These are phyloP conservation scores for Isoperla grammatica DNA, from an alignment of 2,888 invertebrate species.

Conservation along the genomic window DNA sequence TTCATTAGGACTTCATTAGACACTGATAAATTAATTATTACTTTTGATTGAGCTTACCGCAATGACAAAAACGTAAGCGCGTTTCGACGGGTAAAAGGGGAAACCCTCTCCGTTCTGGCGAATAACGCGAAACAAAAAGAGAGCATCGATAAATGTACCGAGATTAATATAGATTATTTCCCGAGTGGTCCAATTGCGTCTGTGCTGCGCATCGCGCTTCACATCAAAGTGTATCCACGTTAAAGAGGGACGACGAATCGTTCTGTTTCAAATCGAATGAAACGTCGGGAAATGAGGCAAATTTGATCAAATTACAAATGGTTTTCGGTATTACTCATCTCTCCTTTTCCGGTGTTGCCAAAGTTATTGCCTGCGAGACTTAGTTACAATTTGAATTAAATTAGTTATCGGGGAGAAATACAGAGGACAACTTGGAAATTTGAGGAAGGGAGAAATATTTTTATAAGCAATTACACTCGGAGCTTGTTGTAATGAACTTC, in stretches of 20 bases:
- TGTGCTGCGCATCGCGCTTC: slow-evolving; percentile 6
- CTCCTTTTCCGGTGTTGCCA: neutral
- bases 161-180: slow-evolving; percentile 31
- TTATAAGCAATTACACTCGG: slow-evolving; percentile 4
- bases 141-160: slow-evolving; percentile 25
- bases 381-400: too few species aligned
- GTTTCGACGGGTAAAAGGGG: slow-evolving; percentile 17
- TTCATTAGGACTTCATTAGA: slow-evolving; percentile 46
- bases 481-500: slow-evolving; percentile 2
- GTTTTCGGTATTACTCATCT: slow-evolving; percentile 5
- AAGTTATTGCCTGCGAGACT: neutral
- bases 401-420: too few species aligned
- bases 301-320: slow-evolving; percentile 25
- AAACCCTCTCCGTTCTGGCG: neutral
- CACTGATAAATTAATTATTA: slow-evolving; percentile 46
- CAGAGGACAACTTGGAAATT: too few species aligned
- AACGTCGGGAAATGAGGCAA: slow-evolving; percentile 1
- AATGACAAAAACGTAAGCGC: slow-evolving; percentile 30
- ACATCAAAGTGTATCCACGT: slow-evolving; percentile 11
- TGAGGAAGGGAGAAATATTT: slow-evolving; percentile 2
- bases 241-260: neutral
- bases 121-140: slow-evolving; percentile 16
- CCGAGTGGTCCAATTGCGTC: slow-evolving; percentile 17
- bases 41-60: slow-evolving; percentile 45
- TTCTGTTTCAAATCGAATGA: slow-evolving; percentile 1